Conservation (phyloP, 2,888 invertebrate genomes). For the Leucophenga montana region DNA sequence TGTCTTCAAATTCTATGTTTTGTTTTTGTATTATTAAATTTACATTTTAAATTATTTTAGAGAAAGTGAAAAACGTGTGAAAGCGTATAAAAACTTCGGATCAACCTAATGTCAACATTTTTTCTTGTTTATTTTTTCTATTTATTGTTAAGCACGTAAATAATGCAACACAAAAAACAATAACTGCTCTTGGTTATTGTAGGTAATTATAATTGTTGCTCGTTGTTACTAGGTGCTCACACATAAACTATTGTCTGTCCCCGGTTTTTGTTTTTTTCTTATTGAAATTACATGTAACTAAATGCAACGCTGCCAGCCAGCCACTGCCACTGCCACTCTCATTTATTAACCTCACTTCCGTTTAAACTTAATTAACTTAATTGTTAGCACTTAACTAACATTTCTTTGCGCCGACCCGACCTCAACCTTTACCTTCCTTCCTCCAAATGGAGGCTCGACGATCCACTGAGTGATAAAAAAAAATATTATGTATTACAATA, state of each 20-base stretch:
- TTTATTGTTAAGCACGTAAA: no score
- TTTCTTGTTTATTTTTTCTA: background rate
- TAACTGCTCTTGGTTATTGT: background rate
- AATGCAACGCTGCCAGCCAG: background rate
- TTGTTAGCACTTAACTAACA: background rate
- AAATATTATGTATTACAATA: background rate
- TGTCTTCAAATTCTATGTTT: no score
- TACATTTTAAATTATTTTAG: no score
- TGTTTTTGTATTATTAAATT: no score
- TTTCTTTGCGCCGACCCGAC: no score
- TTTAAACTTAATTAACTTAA: constrained; percentile 22
- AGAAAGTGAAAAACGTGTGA: no score
- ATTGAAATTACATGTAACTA: background rate
- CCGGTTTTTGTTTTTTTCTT: background rate
- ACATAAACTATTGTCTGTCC: background rate
- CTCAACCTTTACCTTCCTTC: no score
- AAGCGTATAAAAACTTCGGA: background rate
- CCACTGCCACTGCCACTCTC: background rate
- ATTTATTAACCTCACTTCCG: constrained; percentile 14
- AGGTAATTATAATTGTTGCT: background rate
- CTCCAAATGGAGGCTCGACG: no score
- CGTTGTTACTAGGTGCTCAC: no score
- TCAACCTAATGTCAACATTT: background rate
- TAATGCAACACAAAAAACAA: background rate
- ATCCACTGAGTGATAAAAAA: no score